Evolutionary conservation across 2,888 invertebrate species (phyloP), one percentile per base, ranked within the genome.

Genomic region (Cephus pulcher): DNA sequence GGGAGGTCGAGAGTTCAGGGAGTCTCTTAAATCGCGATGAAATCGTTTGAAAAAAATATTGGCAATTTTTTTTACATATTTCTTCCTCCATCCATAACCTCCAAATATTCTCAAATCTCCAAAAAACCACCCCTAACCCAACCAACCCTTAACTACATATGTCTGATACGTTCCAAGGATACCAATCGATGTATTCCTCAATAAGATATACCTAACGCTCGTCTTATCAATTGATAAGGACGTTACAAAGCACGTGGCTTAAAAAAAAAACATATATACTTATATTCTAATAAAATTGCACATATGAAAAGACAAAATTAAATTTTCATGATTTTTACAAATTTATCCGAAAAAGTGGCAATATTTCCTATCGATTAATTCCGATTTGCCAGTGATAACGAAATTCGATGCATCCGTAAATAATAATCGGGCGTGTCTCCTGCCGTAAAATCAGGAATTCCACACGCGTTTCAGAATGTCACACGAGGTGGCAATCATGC

Each of bases 401-500:
- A 56, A 40, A 56, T 6, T 9, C 9, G 23, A 23, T 1, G 56
- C 56, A 0, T 56, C 1, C 56, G 56, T 23, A 56, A 71, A 71
- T 71, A 71, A 71, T 71, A 71, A 71, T 71, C 71, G 34, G 71
- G 30, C 11, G 23, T 30, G 15, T 33, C 56, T 23, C 23, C 34
- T 34, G 30, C 33, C 34, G 74, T 73, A 73, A 87, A 88, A 90
- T 91, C 89, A 90, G 86, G 84, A 88, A 91, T 91, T 91, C 90
- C 86, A 84, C 78, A 82, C 86, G 88, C 87, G 89, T 89, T 89
- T 82, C 86, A 75, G 73, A 78, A 80, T 81, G 87, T 87, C 86
- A 86, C 84, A 84, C 83, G 86, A 88, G 87, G 89, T 88, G 86
- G 87, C 90, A 91, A 90, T 91, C 91, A 90, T 87, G 89, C 84